These are phyloP conservation scores for Meandrina meandrites DNA, from an alignment of 92 coral and sea anemone species.

Conservation along the genomic window DNA sequence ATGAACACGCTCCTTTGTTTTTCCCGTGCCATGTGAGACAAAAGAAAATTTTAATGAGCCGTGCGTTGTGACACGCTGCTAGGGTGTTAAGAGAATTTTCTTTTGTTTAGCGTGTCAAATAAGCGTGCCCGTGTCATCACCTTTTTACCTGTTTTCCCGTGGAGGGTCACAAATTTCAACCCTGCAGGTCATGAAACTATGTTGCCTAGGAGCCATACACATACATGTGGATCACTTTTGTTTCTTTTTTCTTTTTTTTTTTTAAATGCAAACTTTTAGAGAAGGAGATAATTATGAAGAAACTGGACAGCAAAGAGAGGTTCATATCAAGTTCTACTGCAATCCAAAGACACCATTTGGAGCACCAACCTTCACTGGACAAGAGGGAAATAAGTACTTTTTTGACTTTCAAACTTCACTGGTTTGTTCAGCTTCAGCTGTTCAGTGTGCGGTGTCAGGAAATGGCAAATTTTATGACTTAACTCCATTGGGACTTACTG, in stretches of 20 bases:
- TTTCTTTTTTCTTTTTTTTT: neutral
- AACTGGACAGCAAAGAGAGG: conserved; percentile 71
- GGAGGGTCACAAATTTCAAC: too few species aligned
- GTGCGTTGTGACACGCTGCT: too few species aligned
- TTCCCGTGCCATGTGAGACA: too few species aligned
- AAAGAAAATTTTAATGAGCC: too few species aligned
- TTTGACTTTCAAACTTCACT: conserved; percentile 85
- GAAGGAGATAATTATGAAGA: conserved; percentile 70
- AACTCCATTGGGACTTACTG: conserved; percentile 66
- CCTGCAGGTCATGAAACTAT: too few species aligned
- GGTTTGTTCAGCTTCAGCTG: conserved; percentile 79
- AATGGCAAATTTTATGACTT: conserved; percentile 68
- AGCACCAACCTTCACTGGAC: conserved; percentile 58
- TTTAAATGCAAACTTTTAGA: conserved; percentile 13
- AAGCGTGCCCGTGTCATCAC: too few species aligned
- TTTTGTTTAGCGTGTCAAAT: too few species aligned
- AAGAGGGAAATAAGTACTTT: conserved; percentile 64
- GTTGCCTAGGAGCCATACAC: too few species aligned
- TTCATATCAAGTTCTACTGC: conserved; percentile 82
- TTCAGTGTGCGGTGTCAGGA: conserved; percentile 69
- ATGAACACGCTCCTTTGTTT: too few species aligned
- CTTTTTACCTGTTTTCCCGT: too few species aligned
- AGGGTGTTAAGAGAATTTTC: too few species aligned
- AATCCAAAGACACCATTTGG: conserved; percentile 69
- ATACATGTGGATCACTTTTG: too few species aligned